Conservation (phyloP, 2,888 invertebrate genomes). For the Chrysolina haemoptera region DNA sequence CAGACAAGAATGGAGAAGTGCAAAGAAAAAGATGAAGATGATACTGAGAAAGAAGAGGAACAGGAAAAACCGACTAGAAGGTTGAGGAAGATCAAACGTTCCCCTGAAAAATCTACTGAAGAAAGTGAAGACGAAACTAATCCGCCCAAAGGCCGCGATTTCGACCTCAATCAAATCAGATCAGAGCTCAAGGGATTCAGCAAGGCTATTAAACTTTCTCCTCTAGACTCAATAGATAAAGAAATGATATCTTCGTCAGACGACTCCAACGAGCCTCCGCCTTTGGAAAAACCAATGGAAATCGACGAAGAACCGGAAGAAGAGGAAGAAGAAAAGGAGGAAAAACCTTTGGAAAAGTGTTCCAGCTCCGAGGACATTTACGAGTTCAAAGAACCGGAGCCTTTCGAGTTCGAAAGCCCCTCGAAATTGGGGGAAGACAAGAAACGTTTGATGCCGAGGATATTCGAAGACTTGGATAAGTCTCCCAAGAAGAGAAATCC, state of each 20-base stretch:
- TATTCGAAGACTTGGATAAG: constrained; percentile 67
- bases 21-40: constrained; percentile 69
- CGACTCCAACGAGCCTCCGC: constrained; percentile 59
- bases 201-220: constrained; percentile 72
- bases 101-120: constrained; percentile 67
- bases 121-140: constrained; percentile 70
- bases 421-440: constrained; percentile 65
- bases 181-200: constrained; percentile 87
- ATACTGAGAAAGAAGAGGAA: constrained; percentile 70
- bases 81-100: constrained; percentile 67
- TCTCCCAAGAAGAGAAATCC: constrained; percentile 62
- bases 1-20: constrained; percentile 63
- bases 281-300: constrained; percentile 54
- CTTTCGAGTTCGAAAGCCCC: constrained; percentile 86
- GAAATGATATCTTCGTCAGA: constrained; percentile 62
- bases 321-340: constrained; percentile 58
- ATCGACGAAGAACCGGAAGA: constrained; percentile 48
- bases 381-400: constrained; percentile 92
- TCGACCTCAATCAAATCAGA: constrained; percentile 87
- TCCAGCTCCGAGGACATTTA: constrained; percentile 78
- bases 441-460: constrained; percentile 60
- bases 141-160: constrained; percentile 79
- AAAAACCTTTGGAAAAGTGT: constrained; percentile 56
- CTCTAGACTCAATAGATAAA: constrained; percentile 57
- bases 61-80: constrained; percentile 52